phyloP scores from a whole-genome alignment of 2,113 vertebrate species.

The Gorilla gorilla region DNA sequence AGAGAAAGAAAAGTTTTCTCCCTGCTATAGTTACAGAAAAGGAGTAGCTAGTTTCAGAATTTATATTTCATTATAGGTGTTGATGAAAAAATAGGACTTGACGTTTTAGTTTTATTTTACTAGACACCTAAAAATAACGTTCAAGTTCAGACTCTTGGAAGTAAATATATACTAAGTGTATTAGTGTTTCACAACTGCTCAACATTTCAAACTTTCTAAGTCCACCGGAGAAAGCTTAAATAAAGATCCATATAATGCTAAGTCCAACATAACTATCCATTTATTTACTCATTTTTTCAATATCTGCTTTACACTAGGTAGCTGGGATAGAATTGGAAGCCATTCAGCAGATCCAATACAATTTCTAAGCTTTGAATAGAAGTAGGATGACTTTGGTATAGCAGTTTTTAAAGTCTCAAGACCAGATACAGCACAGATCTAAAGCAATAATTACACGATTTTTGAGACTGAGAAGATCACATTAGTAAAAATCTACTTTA shows the following conservation, averaged over 20 bases:
- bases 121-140: slow-evolving; percentile 4
- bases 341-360: not conserved
- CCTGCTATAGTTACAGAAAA: slow-evolving; percentile 15
- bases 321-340: not conserved
- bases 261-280: not conserved
- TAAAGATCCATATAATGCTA: not conserved
- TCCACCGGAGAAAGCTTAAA: not conserved
- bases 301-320: not conserved
- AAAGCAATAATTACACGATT: not conserved
- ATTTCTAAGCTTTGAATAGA: not conserved
- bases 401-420: not conserved
- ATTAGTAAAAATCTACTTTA: not conserved
- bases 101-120: not conserved
- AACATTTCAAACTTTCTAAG: slow-evolving; percentile 38
- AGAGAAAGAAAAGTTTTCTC: not conserved
- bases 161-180: not conserved
- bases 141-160: not conserved
- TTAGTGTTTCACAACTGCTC: not conserved
- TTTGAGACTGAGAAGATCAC: slow-evolving; percentile 5
- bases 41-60: slow-evolving; percentile 20
- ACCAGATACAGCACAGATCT: slow-evolving; percentile 7
- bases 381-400: not conserved
- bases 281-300: not conserved
- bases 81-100: not conserved
- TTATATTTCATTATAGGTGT: not conserved